These are phyloP conservation scores for Drosophila burlai DNA, from an alignment of 1,140 invertebrate genomes.

Conservation along the genomic window DNA sequence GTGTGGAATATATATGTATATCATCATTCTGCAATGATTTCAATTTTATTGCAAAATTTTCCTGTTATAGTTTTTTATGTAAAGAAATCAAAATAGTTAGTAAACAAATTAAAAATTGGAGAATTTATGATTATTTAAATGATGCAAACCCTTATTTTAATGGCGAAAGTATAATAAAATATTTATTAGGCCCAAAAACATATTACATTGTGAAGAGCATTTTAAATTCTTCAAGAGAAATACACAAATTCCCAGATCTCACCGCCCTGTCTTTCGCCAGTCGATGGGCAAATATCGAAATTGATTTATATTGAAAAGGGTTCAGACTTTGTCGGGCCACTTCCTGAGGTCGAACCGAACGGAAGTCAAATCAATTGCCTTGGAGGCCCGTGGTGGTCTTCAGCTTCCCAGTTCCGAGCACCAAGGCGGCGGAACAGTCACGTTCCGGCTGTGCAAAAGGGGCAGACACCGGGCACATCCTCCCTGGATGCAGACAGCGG, in stretches of 20 bases:
- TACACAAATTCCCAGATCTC: background rate
- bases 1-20: too few relatives aligned
- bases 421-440: conserved; percentile 37
- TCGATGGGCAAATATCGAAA: conserved; percentile 69
- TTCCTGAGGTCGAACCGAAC: conserved; percentile 63
- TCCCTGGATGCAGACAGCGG: background rate
- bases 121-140: too few relatives aligned
- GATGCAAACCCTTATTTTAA: too few relatives aligned
- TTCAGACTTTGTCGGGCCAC: conserved; percentile 66
- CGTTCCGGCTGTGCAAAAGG: conserved; percentile 32
- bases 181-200: too few relatives aligned
- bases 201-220: background rate
- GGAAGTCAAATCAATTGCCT: conserved; percentile 81
- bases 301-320: conserved; percentile 82
- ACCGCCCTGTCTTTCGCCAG: conserved; percentile 5
- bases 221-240: too few relatives aligned
- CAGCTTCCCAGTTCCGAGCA: background rate
- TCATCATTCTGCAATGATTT: background rate
- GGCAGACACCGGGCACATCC: conserved; percentile 25
- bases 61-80: too few relatives aligned
- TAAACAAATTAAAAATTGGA: too few relatives aligned
- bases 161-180: too few relatives aligned
- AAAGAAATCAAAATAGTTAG: too few relatives aligned
- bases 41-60: too few relatives aligned
- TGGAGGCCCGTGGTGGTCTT: conserved; percentile 5